Evolutionary conservation across 2,113 vertebrate species (phyloP), one percentile per base, ranked within the genome.

Genomic region (Macquaria australasica): DNA sequence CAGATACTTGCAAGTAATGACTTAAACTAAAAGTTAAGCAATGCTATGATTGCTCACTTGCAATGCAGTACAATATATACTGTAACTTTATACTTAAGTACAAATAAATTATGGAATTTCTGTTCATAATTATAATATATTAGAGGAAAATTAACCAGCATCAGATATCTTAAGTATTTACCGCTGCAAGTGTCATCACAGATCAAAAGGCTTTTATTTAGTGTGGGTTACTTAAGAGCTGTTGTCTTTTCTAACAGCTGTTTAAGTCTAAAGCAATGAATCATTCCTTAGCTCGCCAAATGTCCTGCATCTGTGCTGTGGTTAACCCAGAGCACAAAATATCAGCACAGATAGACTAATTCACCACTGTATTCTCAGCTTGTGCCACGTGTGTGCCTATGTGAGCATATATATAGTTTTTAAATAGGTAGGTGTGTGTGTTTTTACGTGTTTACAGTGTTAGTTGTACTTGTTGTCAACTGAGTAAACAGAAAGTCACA

Each of bases 261-360:
- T 69, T 86, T 62, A 77, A 76, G 73, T 87, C 84, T 64, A 71
- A 87, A 86, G 39, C 72, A 77, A 90, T 88, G 64, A 90, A 91
- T 93, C 79, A 81, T 37, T 16, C 25, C 18, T 80, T 79, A 51
- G 55, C 72, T 63, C 21, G 3, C 62, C 50, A 63, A 73, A 77
- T 75, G 56, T 18, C 39, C 59, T 34, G 71, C 39, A 37, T 87
- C 48, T 59, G 28, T 51, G 20, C 58, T 51, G 15, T 45, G 48
- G 58, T 55, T 73, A 75, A 68, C 16, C 23, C 53, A 43, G 62
- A 58, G 15, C 25, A 31, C 11, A 28, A 41, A 20, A n/a, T 43
- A 50, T 60, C 28, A 48, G 66, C 60, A 25, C 18, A 39, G 12
- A 73, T 21, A 39, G 12, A 34, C 51, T 60, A 9, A 62, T 55